Conservation (phyloP, 2,888 invertebrate species). For the Opisthograptis luteolata region DNA sequence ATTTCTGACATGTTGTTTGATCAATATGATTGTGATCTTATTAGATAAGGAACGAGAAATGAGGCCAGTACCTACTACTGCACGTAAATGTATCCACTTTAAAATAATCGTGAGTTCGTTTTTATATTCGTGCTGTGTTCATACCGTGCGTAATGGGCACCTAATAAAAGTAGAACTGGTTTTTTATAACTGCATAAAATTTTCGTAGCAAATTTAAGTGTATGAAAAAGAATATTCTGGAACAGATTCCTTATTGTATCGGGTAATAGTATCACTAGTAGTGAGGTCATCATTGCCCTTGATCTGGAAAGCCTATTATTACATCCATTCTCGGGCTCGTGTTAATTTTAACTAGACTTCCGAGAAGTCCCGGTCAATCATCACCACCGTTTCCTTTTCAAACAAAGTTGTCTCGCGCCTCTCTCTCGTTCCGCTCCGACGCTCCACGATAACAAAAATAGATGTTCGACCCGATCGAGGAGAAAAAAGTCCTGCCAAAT, state of each 20-base stretch:
- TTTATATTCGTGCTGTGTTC: constrained; percentile 20
- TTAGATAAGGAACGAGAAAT: constrained; percentile 61
- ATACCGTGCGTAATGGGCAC: constrained; percentile 7
- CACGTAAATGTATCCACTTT: constrained; percentile 47
- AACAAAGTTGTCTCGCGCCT: constrained; percentile 51
- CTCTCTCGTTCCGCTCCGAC: constrained; percentile 52
- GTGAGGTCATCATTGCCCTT: constrained; percentile 44
- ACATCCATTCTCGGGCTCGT: constrained; percentile 38
- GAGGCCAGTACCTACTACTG: constrained; percentile 49
- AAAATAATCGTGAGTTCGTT: constrained; percentile 37
- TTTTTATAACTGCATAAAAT: constrained; percentile 16
- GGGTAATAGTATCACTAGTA: constrained; percentile 26
- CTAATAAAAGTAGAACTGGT: constrained; percentile 11
- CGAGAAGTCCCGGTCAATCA: constrained; percentile 57
- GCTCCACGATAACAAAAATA: constrained; percentile 66
- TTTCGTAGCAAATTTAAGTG: background rate
- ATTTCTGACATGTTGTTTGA: constrained; percentile 47
- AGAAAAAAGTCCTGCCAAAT: constrained; percentile 78
- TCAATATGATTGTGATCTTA: constrained; percentile 67
- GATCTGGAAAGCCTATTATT: constrained; percentile 44
- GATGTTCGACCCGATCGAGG: constrained; percentile 60
- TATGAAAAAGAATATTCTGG: background rate
- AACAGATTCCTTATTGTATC: background rate
- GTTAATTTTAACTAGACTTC: constrained; percentile 56
- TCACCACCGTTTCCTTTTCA: constrained; percentile 52